Evolutionary conservation across 1,140 invertebrate genomes (phyloP), one percentile per base, ranked within the genome.

Genomic region (Xylocopa sonorina): DNA sequence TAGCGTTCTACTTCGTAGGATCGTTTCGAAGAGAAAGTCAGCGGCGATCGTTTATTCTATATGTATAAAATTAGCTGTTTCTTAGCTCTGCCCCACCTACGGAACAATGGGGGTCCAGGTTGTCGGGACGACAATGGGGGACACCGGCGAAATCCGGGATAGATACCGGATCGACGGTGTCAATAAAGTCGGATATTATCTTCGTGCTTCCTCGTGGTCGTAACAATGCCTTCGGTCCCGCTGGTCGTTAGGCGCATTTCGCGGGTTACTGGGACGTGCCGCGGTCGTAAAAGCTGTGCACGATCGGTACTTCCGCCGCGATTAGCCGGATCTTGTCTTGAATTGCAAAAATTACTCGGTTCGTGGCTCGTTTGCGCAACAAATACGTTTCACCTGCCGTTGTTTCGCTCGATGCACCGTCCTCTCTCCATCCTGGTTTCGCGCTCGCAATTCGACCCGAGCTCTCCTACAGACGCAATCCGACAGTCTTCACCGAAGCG

Each of bases 111-210:
- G 24, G 62, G 55, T 6, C 27, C 5, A n/a, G 18, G 38, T n/a
- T 50, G 66, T 58, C 58, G 57, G 66, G 73, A 63, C 46, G 57
- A 80, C 82, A 84, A 84, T 77, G 24, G 55, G 3, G 51, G 55
- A 76, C 38, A 24, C 1, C 3, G 24, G 6, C 51, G 4, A n/a
- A 27, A 14, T 9, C 16, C 4, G 24, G 34, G 64, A n/a, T 60
- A 85, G 83, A 85, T 82, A 84, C 53, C n/a, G 57, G 48, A 82
- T 85, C 84, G 74, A 67, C 72, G 64, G 76, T 58, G 74, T 60
- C 48, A 27, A 76, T 62, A 53, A 84, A 73, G 43, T 81, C 24
- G 68, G 74, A 78, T 74, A 74, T 85, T 85, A 81, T 81, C 75
- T 85, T 85, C 75, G 74, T 78, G 63, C 58, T 85, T 84, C 68